phyloP scores from a whole-genome alignment of 2,797 vertebrate species.

The Chaenodraco wilsoni region DNA sequence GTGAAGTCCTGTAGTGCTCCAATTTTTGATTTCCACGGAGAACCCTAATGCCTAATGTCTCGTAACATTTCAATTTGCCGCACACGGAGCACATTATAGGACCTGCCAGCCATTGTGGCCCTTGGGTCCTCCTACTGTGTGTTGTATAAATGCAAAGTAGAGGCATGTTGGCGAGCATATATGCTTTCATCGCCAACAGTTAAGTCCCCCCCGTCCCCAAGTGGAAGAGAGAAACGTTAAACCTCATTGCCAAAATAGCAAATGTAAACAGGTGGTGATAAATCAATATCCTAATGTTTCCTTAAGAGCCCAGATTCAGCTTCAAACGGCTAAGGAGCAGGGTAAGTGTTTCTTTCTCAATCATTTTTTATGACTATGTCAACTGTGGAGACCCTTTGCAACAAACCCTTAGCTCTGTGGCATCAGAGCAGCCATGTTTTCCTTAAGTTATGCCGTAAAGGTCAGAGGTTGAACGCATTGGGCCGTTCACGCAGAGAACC shows the following conservation, averaged over 20 bases:
- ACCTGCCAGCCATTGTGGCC: constrained; percentile 10
- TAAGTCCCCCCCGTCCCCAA: too few relatives aligned
- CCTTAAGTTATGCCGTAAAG: constrained; percentile 21
- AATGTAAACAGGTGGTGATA: constrained; percentile 8
- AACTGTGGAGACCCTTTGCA: background rate
- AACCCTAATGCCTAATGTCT: constrained; percentile 8
- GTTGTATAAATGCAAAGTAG: constrained; percentile 14
- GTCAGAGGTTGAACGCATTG: constrained; percentile 39
- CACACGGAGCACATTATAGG: constrained; percentile 12
- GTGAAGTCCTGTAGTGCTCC: background rate
- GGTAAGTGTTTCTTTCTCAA: background rate
- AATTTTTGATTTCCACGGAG: constrained; percentile 7
- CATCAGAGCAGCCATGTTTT: constrained; percentile 38
- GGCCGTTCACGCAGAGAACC: constrained; percentile 58
- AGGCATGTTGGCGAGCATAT: background rate
- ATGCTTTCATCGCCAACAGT: constrained; percentile 1
- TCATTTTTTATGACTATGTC: background rate
- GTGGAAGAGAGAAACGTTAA: background rate
- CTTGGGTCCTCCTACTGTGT: background rate
- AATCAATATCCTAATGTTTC: background rate
- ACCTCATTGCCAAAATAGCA: constrained; percentile 25
- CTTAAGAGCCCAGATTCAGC: background rate
- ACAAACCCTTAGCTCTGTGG: background rate
- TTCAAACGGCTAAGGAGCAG: constrained; percentile 4
- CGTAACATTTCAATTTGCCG: constrained; percentile 13